phyloP scores from a whole-genome alignment of 2,797 vertebrate genomes.

The Crenuchus spilurus region DNA sequence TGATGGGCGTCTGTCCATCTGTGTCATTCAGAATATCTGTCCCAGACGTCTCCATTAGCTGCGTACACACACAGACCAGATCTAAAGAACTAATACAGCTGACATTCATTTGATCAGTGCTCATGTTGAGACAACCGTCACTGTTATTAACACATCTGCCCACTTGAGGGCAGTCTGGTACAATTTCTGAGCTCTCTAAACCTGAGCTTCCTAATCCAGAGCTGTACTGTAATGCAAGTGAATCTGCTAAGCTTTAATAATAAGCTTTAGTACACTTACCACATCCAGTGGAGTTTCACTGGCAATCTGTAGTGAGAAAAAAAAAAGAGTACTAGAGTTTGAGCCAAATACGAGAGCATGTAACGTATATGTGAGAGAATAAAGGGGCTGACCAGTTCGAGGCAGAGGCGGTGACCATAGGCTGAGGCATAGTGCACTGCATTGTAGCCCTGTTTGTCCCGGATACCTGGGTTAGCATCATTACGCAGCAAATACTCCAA shows the following conservation, averaged over 20 bases:
- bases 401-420: slow-evolving; percentile 94
- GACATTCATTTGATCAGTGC: neutral
- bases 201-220: neutral
- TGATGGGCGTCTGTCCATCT: slow-evolving; percentile 90
- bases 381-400: slow-evolving; percentile 88
- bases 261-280: slow-evolving; percentile 79
- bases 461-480: slow-evolving; percentile 96
- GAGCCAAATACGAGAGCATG: slow-evolving; percentile 35
- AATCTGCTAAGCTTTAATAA: neutral
- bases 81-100: no score
- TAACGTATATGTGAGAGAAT: slow-evolving; percentile 11
- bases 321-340: neutral
- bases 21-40: slow-evolving; percentile 92
- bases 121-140: neutral
- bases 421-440: slow-evolving; percentile 97
- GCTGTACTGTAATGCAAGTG: neutral
- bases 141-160: neutral
- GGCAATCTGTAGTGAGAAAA: slow-evolving; percentile 88
- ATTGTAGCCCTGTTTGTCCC: slow-evolving; percentile 97
- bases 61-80: slow-evolving; percentile 56
- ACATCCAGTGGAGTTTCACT: slow-evolving; percentile 97
- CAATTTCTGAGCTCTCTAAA: neutral
- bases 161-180: slow-evolving; percentile 25
- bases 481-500: slow-evolving; percentile 98
- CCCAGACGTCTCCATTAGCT: slow-evolving; percentile 98